Conservation (phyloP, 2,888 invertebrate species). For the Napeogenes inachia region DNA sequence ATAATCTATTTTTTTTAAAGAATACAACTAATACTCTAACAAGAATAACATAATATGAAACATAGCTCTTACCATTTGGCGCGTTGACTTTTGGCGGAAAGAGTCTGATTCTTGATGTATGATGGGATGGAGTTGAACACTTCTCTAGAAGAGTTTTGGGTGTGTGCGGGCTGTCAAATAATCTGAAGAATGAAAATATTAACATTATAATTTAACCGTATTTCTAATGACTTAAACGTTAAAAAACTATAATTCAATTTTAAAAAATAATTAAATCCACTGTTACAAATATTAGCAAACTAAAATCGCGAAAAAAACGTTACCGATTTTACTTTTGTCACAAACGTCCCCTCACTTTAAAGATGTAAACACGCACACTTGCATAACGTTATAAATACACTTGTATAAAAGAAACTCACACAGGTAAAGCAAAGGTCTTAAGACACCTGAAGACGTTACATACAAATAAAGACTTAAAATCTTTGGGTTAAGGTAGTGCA, state of each 20-base stretch:
- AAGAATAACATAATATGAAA: background rate
- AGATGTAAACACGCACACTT: constrained; percentile 18
- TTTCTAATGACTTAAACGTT: background rate
- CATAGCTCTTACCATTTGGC: constrained; percentile 48
- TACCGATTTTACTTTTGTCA: constrained; percentile 16
- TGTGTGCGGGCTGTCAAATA: constrained; percentile 91
- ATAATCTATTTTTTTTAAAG: no score
- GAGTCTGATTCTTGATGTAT: constrained; percentile 72
- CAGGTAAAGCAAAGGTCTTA: constrained; percentile 15
- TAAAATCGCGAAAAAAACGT: constrained; percentile 9
- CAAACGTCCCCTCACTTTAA: constrained; percentile 10
- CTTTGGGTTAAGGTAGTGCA: background rate
- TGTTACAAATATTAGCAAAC: background rate
- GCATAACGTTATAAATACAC: constrained; percentile 20
- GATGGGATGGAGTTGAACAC: constrained; percentile 78
- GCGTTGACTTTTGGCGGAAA: constrained; percentile 62
- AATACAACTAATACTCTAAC: no score
- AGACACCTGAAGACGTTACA: constrained; percentile 25
- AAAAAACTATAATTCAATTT: constrained; percentile 4
- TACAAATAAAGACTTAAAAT: background rate
- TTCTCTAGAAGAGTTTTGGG: constrained; percentile 89
- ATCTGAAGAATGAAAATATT: constrained; percentile 61
- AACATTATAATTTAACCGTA: no score
- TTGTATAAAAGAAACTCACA: constrained; percentile 22
- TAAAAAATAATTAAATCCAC: background rate